Conservation (phyloP, 1,140 invertebrate species). For the Euwallacea fornicatus region DNA sequence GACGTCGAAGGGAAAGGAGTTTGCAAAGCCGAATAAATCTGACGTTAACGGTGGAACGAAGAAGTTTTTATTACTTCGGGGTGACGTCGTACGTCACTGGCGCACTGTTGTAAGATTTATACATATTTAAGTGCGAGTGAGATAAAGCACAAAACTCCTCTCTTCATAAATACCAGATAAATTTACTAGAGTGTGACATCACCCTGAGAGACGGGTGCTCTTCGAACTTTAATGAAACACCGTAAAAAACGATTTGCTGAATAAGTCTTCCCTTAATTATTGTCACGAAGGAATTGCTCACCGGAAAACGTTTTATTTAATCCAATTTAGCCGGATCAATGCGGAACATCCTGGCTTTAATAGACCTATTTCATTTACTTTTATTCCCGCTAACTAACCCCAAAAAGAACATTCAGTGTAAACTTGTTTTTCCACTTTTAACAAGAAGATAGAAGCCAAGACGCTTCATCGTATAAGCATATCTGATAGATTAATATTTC, state of each 20-base stretch:
- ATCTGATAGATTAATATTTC: too few relatives aligned
- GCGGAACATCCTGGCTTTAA: slow-evolving; percentile 4
- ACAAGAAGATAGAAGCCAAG: too few relatives aligned
- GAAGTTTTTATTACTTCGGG: slow-evolving; percentile 40
- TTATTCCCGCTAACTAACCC: too few relatives aligned
- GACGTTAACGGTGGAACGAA: slow-evolving; percentile 35
- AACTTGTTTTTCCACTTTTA: too few relatives aligned
- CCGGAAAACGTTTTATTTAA: slow-evolving; percentile 26
- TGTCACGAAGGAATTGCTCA: slow-evolving; percentile 15
- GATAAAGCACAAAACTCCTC: slow-evolving; percentile 35
- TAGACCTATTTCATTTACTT: neutral
- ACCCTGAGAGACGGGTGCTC: slow-evolving; percentile 37
- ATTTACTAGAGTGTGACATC: slow-evolving; percentile 46
- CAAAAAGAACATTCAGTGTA: too few relatives aligned
- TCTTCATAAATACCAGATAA: slow-evolving; percentile 44
- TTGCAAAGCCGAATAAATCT: slow-evolving; percentile 42
- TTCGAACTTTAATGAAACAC: slow-evolving; percentile 38
- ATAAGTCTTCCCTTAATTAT: slow-evolving; percentile 33
- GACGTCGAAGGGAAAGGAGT: slow-evolving; percentile 32
- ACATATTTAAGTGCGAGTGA: slow-evolving; percentile 38
- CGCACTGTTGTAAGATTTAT: slow-evolving; percentile 43
- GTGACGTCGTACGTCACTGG: slow-evolving; percentile 42
- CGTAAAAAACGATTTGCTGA: slow-evolving; percentile 35
- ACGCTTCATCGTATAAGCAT: too few relatives aligned
- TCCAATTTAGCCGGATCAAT: slow-evolving; percentile 24